phyloP scores from a whole-genome alignment of 2,797 vertebrate genomes.

The Schizopygopsis pylzovi region DNA sequence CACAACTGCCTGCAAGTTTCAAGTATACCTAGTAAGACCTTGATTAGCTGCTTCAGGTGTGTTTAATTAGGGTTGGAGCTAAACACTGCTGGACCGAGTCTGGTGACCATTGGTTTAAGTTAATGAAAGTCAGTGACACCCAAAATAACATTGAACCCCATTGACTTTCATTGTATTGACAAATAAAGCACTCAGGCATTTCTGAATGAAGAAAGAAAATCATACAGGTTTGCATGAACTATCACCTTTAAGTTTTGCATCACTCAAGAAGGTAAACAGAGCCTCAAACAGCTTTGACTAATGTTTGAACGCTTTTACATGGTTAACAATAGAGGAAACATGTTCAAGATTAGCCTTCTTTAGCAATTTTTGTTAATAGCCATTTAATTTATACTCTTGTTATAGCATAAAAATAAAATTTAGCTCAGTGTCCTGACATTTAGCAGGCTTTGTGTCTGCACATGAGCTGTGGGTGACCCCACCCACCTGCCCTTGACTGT shows the following conservation, averaged over 20 bases:
- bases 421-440: neutral
- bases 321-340: neutral
- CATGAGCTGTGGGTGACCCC: conserved; percentile 55
- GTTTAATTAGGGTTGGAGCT: too few species aligned
- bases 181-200: neutral
- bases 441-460: conserved; percentile 44
- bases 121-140: neutral
- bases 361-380: neutral
- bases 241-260: neutral
- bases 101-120: neutral
- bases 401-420: neutral
- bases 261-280: neutral
- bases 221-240: neutral
- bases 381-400: neutral
- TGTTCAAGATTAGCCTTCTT: neutral
- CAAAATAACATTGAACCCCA: neutral
- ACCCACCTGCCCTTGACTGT: conserved; percentile 61
- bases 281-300: neutral
- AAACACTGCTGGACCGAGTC: too few species aligned
- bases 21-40: too few species aligned
- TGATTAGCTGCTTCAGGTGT: too few species aligned
- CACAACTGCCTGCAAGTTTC: too few species aligned
- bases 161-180: neutral
- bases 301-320: neutral
- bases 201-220: neutral